A percentile compares a stretch with the other conserved stretches of the same genome.
Evolutionary conservation across 1,140 invertebrate species (phyloP).

Genomic region (Calliopsis andreniformis): DNA sequence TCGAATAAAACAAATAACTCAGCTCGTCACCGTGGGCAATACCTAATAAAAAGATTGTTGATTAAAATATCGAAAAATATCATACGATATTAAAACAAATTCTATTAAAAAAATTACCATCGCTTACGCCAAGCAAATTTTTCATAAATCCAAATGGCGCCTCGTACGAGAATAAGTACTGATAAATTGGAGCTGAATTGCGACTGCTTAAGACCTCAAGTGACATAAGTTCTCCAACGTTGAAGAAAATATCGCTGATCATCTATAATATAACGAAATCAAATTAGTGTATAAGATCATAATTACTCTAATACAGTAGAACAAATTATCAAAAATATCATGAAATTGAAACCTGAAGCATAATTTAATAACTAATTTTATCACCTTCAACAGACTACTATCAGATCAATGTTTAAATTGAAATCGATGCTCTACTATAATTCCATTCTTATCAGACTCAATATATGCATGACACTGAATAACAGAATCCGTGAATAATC

Average conservation of each 20-base stretch:
- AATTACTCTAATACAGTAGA: not conserved
- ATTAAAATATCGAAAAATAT: too few relatives aligned
- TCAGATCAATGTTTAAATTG: too few relatives aligned
- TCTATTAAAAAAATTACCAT: too few relatives aligned
- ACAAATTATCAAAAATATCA: too few relatives aligned
- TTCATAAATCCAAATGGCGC: conserved; percentile 72
- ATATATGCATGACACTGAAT: too few relatives aligned
- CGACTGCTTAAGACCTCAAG: conserved; percentile 65
- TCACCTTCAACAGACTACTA: too few relatives aligned
- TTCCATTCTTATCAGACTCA: too few relatives aligned
- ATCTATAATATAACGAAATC: conserved; percentile 64
- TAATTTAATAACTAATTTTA: not conserved
- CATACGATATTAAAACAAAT: too few relatives aligned
- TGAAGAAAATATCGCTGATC: conserved; percentile 68
- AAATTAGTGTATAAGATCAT: not conserved
- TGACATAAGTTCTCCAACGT: conserved; percentile 56
- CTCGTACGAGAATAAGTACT: conserved; percentile 74
- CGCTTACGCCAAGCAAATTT: conserved; percentile 60
- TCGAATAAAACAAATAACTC: conserved; percentile 84
- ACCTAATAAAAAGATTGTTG: conserved; percentile 72
- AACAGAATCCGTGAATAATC: too few relatives aligned
- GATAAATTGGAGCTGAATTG: conserved; percentile 72
- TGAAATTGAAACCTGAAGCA: too few relatives aligned
- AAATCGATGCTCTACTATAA: too few relatives aligned
- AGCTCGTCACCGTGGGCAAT: conserved; percentile 88